A percentile compares a stretch with the other conserved stretches of the same genome.
phyloP scores from a whole-genome alignment of 2,113 vertebrate genomes.

The Microcebus ravelobensis region DNA sequence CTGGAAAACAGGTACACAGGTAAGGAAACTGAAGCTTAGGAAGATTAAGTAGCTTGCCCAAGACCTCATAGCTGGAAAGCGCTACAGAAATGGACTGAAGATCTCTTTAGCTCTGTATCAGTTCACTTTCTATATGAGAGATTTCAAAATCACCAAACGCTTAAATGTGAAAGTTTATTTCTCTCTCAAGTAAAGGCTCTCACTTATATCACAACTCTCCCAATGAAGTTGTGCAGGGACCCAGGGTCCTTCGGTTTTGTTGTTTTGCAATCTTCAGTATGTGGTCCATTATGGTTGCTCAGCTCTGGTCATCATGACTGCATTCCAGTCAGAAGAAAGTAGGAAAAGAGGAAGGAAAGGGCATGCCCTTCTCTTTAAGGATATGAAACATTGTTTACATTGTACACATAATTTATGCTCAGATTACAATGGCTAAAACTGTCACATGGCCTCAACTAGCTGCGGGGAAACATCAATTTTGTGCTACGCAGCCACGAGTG shows the following conservation, averaged over 20 bases:
- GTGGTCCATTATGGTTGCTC: background rate
- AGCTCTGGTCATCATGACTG: background rate
- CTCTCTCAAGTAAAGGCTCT: background rate
- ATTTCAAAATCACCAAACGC: background rate
- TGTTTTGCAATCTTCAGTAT: background rate
- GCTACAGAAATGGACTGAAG: background rate
- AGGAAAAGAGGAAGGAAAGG: background rate
- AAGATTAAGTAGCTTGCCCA: background rate
- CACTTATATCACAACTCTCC: background rate
- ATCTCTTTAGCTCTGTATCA: background rate
- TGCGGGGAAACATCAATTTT: background rate
- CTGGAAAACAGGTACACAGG: background rate
- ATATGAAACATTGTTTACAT: background rate
- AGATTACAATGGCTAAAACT: no score
- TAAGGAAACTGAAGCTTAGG: background rate
- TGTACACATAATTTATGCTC: background rate
- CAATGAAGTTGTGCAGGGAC: background rate
- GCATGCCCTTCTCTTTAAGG: background rate
- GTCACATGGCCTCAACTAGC: background rate
- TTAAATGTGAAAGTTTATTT: background rate
- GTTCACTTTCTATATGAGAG: background rate
- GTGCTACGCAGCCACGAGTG: background rate
- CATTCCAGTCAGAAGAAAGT: background rate
- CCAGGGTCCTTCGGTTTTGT: background rate
- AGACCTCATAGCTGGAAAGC: background rate